These are phyloP conservation scores for Trematomus bernacchii DNA, from an alignment of 2,797 vertebrate species.

Conservation along the genomic window DNA sequence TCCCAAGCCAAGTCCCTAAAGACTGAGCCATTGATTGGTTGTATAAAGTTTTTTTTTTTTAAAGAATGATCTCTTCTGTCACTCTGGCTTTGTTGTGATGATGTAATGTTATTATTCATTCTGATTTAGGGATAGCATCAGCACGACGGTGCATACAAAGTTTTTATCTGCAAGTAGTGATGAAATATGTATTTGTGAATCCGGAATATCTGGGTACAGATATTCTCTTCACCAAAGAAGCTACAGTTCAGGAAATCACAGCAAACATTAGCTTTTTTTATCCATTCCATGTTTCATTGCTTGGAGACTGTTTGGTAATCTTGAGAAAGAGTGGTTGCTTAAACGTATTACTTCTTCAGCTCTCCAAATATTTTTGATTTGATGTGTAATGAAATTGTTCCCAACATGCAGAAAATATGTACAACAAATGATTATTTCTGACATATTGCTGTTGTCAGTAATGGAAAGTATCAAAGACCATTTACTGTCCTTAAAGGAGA, in stretches of 20 bases:
- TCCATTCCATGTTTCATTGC: too few relatives aligned
- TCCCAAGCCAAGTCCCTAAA: too few relatives aligned
- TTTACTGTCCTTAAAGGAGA: too few relatives aligned
- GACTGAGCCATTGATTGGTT: neutral
- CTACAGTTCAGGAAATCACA: neutral
- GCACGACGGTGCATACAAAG: neutral
- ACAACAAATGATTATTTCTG: neutral
- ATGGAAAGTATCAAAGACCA: too few relatives aligned
- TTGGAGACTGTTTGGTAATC: too few relatives aligned
- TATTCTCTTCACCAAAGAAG: neutral
- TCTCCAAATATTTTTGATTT: neutral
- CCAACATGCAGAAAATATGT: neutral
- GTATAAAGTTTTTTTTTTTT: neutral
- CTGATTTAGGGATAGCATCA: slow-evolving; percentile 6
- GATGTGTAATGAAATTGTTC: neutral
- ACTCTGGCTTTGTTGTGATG: slow-evolving; percentile 3
- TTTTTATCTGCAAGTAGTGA: slow-evolving; percentile 1
- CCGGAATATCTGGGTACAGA: neutral
- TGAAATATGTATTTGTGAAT: neutral
- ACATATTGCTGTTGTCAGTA: neutral
- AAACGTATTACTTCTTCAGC: neutral
- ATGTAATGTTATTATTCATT: slow-evolving; percentile 30
- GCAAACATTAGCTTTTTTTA: neutral
- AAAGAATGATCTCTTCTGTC: neutral
- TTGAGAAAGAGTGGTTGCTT: too few relatives aligned